A percentile compares a stretch with the other conserved stretches of the same genome.
Evolutionary conservation across 2,888 invertebrate species (phyloP).

Genomic region (Macrosiphum euphorbiae): DNA sequence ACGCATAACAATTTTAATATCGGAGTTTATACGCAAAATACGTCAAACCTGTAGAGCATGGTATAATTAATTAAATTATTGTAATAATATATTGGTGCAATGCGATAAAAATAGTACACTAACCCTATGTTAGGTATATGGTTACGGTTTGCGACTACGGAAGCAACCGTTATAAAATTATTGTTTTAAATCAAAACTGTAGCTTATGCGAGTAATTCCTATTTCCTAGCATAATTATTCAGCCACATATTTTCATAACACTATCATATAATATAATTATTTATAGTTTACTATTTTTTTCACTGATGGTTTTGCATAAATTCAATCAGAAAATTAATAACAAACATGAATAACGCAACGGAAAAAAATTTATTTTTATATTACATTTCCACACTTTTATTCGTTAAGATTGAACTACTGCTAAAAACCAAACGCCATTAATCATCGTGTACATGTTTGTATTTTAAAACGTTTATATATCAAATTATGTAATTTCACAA

Average conservation of each 20-base stretch:
- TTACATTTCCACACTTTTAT: neutral
- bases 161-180: neutral
- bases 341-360: neutral
- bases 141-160: neutral
- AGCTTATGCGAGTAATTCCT: conserved; percentile 2
- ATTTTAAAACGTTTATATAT: conserved; percentile 40
- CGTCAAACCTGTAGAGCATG: neutral
- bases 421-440: conserved; percentile 6
- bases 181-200: neutral
- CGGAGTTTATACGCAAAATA: neutral
- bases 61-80: neutral
- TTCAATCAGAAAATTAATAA: neutral
- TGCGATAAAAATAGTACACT: conserved; percentile 22
- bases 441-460: conserved; percentile 25
- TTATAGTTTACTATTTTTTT: conserved; percentile 28
- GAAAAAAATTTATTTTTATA: neutral
- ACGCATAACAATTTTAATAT: neutral
- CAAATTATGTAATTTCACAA: conserved; percentile 18
- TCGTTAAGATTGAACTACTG: neutral
- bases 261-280: neutral
- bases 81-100: conserved; percentile 24
- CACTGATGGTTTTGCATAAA: neutral
- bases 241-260: neutral
- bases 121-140: neutral
- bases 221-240: neutral